phyloP scores from a whole-genome alignment of 1,140 invertebrate species.

The Trypoxylus dichotomus region DNA sequence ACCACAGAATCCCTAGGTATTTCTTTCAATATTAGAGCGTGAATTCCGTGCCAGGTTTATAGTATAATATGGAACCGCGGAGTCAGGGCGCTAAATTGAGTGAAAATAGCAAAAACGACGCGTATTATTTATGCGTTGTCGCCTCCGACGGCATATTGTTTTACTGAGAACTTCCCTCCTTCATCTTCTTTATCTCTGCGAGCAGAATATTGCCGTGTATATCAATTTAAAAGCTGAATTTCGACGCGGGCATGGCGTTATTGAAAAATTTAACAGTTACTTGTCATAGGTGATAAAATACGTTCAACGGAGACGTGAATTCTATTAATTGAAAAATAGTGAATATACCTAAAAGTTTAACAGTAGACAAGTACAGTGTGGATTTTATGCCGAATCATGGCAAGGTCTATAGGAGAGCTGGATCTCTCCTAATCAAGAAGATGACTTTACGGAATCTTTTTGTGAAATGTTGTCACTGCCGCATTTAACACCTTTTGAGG shows the following conservation, averaged over 20 bases:
- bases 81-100: constrained; percentile 33
- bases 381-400: constrained; percentile 38
- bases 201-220: too few species aligned
- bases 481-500: constrained; percentile 37
- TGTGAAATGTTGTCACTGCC: constrained; percentile 38
- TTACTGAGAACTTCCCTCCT: constrained; percentile 15
- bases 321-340: constrained; percentile 31
- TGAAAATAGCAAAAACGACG: constrained; percentile 36
- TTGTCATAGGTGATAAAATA: constrained; percentile 17
- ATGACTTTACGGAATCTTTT: constrained; percentile 38
- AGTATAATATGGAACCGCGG: constrained; percentile 28
- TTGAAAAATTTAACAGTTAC: neutral
- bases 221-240: neutral
- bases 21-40: constrained; percentile 34
- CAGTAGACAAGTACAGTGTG: constrained; percentile 26
- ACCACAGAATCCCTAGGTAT: constrained; percentile 36
- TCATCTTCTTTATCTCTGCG: neutral
- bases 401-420: constrained; percentile 36
- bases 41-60: constrained; percentile 30
- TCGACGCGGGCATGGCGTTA: neutral
- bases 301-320: neutral
- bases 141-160: constrained; percentile 32
- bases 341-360: constrained; percentile 30
- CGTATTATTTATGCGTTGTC: constrained; percentile 36
- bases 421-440: constrained; percentile 41